Conservation (phyloP, 2,797 vertebrate species). For the Zenarchopterus dispar region DNA sequence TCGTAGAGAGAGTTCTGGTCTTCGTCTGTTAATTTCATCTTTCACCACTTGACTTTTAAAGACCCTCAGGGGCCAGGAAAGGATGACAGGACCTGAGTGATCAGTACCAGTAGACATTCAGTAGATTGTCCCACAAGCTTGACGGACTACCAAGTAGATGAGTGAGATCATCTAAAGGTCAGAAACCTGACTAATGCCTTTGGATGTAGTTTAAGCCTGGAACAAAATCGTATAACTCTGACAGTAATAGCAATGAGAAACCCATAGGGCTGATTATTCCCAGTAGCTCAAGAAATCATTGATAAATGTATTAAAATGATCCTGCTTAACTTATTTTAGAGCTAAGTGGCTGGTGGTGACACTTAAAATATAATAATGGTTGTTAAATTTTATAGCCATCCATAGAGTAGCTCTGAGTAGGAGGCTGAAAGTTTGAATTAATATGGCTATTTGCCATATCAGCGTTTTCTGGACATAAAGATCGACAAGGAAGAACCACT, state of each 20-base stretch:
- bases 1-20: slow-evolving; percentile 21
- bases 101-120: slow-evolving; percentile 31
- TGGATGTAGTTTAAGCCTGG: slow-evolving; percentile 10
- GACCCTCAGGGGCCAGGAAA: slow-evolving; percentile 39
- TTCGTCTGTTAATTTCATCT: slow-evolving; percentile 34
- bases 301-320: slow-evolving; percentile 1
- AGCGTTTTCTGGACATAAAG: background rate
- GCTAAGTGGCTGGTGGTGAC: background rate
- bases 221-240: slow-evolving; percentile 22
- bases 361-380: slow-evolving; percentile 4
- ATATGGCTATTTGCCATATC: background rate
- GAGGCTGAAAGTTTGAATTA: slow-evolving; percentile 6
- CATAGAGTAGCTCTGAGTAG: background rate
- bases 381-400: slow-evolving; percentile 9
- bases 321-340: slow-evolving; percentile 6
- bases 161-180: slow-evolving; percentile 46
- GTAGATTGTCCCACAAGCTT: slow-evolving; percentile 34
- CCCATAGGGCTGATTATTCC: slow-evolving; percentile 1
- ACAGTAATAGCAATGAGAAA: background rate
- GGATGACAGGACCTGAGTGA: slow-evolving; percentile 38
- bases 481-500: background rate
- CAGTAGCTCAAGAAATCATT: background rate
- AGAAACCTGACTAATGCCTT: slow-evolving; percentile 29
- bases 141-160: slow-evolving; percentile 17
- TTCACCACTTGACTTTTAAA: slow-evolving; percentile 36